Conservation (phyloP, 1,140 invertebrate species). For the Cydia strobilella region DNA sequence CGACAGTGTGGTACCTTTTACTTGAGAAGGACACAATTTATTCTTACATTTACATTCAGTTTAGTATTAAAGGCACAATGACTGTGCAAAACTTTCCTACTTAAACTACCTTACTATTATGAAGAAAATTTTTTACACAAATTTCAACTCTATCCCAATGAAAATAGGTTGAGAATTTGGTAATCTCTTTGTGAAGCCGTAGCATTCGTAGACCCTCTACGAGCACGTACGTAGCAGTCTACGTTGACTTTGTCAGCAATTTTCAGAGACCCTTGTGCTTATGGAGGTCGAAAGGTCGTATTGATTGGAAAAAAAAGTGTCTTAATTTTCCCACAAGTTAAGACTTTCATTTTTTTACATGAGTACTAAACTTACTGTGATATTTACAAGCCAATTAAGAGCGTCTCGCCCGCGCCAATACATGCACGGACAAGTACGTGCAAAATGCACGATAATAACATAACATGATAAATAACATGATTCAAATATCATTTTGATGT, state of each 20-base stretch:
- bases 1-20: no score
- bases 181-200: neutral
- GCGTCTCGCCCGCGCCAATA: no score
- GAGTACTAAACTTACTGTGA: no score
- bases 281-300: neutral
- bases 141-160: neutral
- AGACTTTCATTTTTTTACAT: no score
- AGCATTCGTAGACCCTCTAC: neutral
- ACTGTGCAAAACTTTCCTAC: neutral
- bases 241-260: neutral
- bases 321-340: no score
- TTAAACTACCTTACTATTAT: neutral
- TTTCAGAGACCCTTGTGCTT: neutral
- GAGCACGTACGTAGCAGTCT: slow-evolving; percentile 1
- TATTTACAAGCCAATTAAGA: no score
- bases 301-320: neutral
- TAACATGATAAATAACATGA: no score
- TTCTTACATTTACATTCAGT: neutral
- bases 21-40: no score
- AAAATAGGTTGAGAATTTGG: neutral
- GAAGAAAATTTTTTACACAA: neutral
- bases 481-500: no score
- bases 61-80: neutral
- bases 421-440: no score
- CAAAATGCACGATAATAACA: no score